Evolutionary conservation across 2,113 vertebrate species (phyloP), one percentile per base, ranked within the genome.

Genomic region (Onychostruthus taczanowskii): DNA sequence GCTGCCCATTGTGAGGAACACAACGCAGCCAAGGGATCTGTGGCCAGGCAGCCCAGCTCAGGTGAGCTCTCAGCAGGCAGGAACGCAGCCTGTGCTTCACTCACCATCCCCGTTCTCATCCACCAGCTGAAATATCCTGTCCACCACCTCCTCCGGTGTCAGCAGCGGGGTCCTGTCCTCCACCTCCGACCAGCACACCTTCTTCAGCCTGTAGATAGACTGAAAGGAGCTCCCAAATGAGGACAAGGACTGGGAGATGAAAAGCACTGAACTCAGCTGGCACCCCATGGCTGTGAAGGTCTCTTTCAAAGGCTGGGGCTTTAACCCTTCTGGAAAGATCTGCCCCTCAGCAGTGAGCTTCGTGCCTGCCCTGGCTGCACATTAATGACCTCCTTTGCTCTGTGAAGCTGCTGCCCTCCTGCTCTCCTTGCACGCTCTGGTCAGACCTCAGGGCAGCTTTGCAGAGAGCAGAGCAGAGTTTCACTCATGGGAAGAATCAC

Each of bases 21-120:
- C 22, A 16, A 10, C 0, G 15, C 61, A 37, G 52, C 27, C 16
- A 3, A 17, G 47, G 0, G 59, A 63, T 43, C 68, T 63, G 15
- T 67, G 58, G 21, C 46, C 66, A 73, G 52, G 35, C 55, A 49
- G 62, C 47, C 63, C 72, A 68, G 66, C 47, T 24, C 72, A 37
- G 85, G 39, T 21, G 66, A 43, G 52, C n/a, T 31, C 93, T 39
- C 58, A 28, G 15, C 39, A 43, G 30, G 3, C 52, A 59, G 7
- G 17, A 82, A 17, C 41, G 21, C 77, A 27, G 19, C 14, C 72
- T 8, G 63, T 46, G 73, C 2, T 28, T 39, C 95, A 92, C 97
- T 97, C 96, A 99, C 99, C 99, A 47, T 99, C 99, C 96, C 99
- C 98, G 5, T 99, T 99, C 97, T 99, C 99, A 95, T 99, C 99